Percentiles rank a stretch among this genome's conserved stretches.
Evolutionary conservation across 92 coral and sea anemone species (phyloP).

Genomic region (Diadumene lineata): DNA sequence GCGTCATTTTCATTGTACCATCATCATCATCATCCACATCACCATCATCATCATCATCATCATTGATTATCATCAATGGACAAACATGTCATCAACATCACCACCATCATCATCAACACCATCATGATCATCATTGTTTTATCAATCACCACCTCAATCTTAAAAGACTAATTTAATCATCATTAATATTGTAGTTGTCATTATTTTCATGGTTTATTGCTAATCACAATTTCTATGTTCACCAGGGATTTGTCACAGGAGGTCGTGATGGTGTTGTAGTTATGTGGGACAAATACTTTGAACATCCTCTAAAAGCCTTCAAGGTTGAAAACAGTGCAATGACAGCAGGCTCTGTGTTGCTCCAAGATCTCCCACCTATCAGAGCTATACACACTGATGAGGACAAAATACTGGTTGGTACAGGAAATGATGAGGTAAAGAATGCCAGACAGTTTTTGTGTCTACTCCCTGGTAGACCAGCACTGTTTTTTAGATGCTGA

Average conservation of each 20-base stretch:
- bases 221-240: not conserved
- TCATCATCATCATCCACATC: not conserved
- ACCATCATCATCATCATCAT: not conserved
- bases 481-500: too few species aligned
- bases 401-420: conserved; percentile 88
- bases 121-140: not conserved
- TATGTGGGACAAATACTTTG: conserved; percentile 93
- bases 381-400: conserved; percentile 90
- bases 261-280: conserved; percentile 96
- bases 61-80: too few species aligned
- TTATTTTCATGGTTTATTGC: too few species aligned
- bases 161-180: too few species aligned
- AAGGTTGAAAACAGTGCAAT: conserved; percentile 85
- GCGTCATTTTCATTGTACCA: not conserved
- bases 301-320: conserved; percentile 90
- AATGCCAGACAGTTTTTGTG: not conserved
- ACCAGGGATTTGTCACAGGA: conserved; percentile 95
- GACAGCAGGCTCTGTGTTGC: conserved; percentile 90
- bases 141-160: too few species aligned
- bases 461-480: not conserved
- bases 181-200: too few species aligned
- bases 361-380: conserved; percentile 92
- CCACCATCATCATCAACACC: not conserved
- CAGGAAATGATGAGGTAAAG: conserved; percentile 93
- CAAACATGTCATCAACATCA: too few species aligned